Percentiles rank a stretch among this genome's conserved stretches.
These are phyloP conservation scores for Tetragnatha montana DNA, from an alignment of 2,888 invertebrate genomes.

Conservation along the genomic window DNA sequence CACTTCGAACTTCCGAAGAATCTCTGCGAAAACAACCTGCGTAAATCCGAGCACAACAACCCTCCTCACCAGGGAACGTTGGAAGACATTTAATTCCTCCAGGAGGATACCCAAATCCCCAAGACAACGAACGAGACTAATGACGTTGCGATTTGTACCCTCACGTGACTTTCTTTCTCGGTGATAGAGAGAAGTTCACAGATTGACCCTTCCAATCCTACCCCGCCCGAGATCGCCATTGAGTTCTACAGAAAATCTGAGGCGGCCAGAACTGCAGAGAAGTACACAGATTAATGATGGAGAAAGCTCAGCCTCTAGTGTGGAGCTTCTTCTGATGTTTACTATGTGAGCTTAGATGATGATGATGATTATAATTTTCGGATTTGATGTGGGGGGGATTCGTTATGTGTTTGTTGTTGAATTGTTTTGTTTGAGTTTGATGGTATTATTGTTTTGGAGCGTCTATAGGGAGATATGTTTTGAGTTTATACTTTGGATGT, in stretches of 20 bases:
- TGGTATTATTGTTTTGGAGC: background rate
- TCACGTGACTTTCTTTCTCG: constrained; percentile 38
- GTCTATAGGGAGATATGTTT: background rate
- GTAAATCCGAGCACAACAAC: constrained; percentile 23
- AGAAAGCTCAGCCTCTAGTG: background rate
- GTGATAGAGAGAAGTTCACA: constrained; percentile 5
- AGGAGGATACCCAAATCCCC: constrained; percentile 21
- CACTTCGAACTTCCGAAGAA: background rate
- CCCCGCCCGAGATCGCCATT: too few relatives aligned
- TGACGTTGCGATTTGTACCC: constrained; percentile 48
- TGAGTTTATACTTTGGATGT: background rate
- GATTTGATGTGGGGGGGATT: background rate
- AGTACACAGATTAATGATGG: constrained; percentile 31
- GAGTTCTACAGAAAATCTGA: too few relatives aligned
- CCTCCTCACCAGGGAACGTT: background rate
- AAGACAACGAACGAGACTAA: constrained; percentile 30
- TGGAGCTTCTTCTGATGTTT: constrained; percentile 34
- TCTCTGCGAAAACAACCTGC: background rate
- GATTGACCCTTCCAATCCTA: too few relatives aligned
- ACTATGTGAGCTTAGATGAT: constrained; percentile 18
- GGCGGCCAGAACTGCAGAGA: background rate
- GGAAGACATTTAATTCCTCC: constrained; percentile 49
- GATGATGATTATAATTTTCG: background rate
- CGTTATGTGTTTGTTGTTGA: background rate
- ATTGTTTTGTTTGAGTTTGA: background rate